phyloP scores from a whole-genome alignment of 2,888 invertebrate genomes.

The Anthrax anthrax region DNA sequence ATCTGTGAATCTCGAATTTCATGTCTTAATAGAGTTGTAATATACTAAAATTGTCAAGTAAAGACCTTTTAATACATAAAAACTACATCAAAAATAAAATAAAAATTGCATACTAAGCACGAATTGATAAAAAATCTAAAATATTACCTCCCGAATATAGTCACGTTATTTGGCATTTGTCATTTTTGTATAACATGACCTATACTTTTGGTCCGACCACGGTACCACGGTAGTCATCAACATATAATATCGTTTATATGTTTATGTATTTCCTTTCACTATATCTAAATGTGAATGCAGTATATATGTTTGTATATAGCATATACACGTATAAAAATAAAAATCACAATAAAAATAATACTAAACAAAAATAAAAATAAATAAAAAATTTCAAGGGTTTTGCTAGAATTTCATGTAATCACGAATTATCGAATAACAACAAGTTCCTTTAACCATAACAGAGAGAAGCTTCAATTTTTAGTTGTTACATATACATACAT shows the following conservation, averaged over 20 bases:
- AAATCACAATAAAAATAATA: background rate
- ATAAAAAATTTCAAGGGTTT: background rate
- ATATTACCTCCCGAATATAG: conserved; percentile 6
- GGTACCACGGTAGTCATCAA: background rate
- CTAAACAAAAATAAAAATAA: background rate
- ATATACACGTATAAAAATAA: too few species aligned
- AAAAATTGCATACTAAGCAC: conserved; percentile 2
- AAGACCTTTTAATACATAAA: background rate
- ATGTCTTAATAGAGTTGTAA: conserved; percentile 6
- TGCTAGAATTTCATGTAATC: conserved; percentile 8
- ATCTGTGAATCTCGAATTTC: conserved; percentile 1
- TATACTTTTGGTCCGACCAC: conserved; percentile 1
- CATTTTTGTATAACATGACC: conserved; percentile 11
- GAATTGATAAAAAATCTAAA: conserved; percentile 4
- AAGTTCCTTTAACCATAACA: background rate
- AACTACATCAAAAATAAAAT: background rate
- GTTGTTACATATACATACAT: too few species aligned
- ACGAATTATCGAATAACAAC: conserved; percentile 7
- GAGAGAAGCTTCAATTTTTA: background rate
- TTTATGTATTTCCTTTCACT: background rate
- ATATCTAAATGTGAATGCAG: background rate
- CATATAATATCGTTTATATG: background rate
- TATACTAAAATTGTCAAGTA: conserved; percentile 1
- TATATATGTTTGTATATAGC: too few species aligned
- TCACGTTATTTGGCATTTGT: conserved; percentile 13